Percentiles rank a stretch among this genome's conserved stretches.
These are phyloP conservation scores for Andrena dorsata DNA, from an alignment of 2,888 invertebrate species.

Conservation along the genomic window DNA sequence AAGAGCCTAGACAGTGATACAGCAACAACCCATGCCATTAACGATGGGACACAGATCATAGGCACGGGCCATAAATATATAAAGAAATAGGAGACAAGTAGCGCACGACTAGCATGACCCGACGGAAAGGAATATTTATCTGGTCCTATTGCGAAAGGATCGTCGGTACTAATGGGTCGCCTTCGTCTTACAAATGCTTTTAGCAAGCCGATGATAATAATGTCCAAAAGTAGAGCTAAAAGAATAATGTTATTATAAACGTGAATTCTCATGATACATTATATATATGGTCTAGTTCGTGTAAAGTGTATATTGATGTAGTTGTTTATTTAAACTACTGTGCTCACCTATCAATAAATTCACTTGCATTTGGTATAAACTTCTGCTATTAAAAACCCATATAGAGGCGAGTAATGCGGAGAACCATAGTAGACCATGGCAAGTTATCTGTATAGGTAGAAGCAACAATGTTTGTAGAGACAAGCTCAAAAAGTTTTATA, in stretches of 20 bases:
- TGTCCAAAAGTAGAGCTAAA: constrained; percentile 93
- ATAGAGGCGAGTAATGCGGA: constrained; percentile 91
- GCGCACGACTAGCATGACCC: constrained; percentile 95
- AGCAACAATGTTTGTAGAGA: not conserved
- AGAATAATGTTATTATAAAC: constrained; percentile 71
- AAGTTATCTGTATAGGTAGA: constrained; percentile 88
- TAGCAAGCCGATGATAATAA: constrained; percentile 90
- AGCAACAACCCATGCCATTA: constrained; percentile 91
- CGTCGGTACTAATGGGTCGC: constrained; percentile 89
- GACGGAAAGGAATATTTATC: constrained; percentile 98
- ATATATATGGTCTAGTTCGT: not conserved
- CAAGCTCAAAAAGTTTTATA: not conserved
- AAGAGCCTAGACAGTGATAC: constrained; percentile 93
- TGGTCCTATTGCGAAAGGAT: constrained; percentile 91
- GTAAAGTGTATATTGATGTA: too few relatives aligned
- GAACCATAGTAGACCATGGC: constrained; percentile 96
- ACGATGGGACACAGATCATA: constrained; percentile 87
- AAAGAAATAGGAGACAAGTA: constrained; percentile 91
- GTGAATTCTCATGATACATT: not conserved
- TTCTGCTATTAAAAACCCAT: constrained; percentile 90
- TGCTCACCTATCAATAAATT: constrained; percentile 93
- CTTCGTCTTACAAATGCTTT: constrained; percentile 93
- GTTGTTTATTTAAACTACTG: not conserved
- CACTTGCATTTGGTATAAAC: constrained; percentile 92
- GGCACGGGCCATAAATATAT: constrained; percentile 88